Conservation (phyloP, 2,888 invertebrate species). For the Gryllus longicercus region DNA sequence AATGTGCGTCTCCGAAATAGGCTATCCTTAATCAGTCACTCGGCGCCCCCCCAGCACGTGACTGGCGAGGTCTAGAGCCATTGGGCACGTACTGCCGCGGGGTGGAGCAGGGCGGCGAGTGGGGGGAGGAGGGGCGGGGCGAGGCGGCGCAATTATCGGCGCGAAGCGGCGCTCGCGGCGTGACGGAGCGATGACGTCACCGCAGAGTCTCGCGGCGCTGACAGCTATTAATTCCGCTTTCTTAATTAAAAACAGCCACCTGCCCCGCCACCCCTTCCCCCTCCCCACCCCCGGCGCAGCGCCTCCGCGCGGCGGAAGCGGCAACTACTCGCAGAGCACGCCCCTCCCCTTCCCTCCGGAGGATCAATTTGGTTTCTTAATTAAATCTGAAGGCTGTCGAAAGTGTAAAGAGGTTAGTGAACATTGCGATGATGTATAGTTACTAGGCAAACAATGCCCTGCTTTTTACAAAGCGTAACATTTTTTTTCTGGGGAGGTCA, state of each 20-base stretch:
- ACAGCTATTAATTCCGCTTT: background rate
- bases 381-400: background rate
- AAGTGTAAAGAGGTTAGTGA: background rate
- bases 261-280: background rate
- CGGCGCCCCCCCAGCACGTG: too few relatives aligned
- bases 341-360: background rate
- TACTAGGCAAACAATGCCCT: too few relatives aligned
- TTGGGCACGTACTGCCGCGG: background rate
- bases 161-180: background rate
- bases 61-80: too few relatives aligned
- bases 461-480: too few relatives aligned
- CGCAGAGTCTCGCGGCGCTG: background rate
- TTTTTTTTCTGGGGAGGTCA: too few relatives aligned
- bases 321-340: too few relatives aligned
- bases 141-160: background rate
- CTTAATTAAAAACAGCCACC: conserved; percentile 8
- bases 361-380: background rate
- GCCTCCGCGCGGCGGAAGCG: too few relatives aligned
- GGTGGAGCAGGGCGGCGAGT: background rate
- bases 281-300: too few relatives aligned
- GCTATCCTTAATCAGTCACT: too few relatives aligned
- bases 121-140: background rate
- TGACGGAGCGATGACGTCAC: conserved; percentile 6
- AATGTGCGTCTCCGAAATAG: too few relatives aligned
- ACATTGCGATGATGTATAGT: too few relatives aligned